A percentile compares a stretch with the other conserved stretches of the same genome.
phyloP scores from a whole-genome alignment of 2,113 vertebrate species.

The Aptenodytes forsteri region DNA sequence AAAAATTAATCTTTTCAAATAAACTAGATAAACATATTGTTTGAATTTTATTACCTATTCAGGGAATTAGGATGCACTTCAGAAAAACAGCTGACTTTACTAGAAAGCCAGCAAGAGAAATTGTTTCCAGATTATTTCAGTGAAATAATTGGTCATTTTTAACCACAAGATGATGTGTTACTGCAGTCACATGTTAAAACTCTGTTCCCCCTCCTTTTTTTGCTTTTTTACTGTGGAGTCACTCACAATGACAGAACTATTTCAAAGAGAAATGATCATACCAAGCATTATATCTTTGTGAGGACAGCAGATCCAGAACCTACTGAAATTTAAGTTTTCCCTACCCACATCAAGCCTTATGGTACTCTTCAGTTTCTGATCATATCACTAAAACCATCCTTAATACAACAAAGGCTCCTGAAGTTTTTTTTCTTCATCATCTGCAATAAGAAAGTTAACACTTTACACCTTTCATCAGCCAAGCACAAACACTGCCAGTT shows the following conservation, averaged over 20 bases:
- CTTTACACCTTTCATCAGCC: neutral
- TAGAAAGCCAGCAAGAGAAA: slow-evolving; percentile 30
- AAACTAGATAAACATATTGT: neutral
- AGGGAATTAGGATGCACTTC: neutral
- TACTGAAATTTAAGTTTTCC: neutral
- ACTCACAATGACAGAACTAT: neutral
- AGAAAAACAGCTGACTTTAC: slow-evolving; percentile 3
- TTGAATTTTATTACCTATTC: slow-evolving; percentile 8
- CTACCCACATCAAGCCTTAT: neutral
- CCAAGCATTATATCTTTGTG: neutral
- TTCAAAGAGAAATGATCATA: neutral
- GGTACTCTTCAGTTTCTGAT: neutral
- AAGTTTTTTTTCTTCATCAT: neutral
- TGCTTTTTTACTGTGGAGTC: neutral
- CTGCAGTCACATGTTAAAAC: neutral
- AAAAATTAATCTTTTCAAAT: neutral
- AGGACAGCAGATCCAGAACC: neutral
- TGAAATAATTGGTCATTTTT: neutral
- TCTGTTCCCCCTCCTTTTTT: neutral
- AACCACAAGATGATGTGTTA: neutral
- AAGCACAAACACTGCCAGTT: neutral
- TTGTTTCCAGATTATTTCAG: slow-evolving; percentile 22
- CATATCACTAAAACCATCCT: neutral
- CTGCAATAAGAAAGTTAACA: neutral
- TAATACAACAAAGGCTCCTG: neutral